Base-by-base conservation (phyloP, 1,140 invertebrate species). In the Cyclargus thomasi region DNA sequence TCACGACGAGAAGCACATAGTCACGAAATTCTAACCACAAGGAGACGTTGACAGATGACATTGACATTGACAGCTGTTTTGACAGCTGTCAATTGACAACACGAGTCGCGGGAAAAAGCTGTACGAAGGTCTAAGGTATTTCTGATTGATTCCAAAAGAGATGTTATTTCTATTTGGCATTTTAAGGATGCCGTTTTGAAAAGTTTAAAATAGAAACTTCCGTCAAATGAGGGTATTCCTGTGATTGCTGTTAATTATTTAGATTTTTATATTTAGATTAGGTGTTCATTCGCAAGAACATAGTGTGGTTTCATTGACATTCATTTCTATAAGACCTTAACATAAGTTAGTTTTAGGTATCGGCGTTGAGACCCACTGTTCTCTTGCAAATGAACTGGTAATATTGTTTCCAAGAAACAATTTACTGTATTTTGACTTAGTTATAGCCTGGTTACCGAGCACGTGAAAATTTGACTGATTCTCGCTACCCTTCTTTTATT, bases 11-110 rank as follows among this genome's bases (percentile, higher is more conserved):
- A 86, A 88, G 59, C 77, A 82, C 53, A 63, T 85, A 36, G 79
- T 81, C 18, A 87, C 85, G n/a, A 86, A 86, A 64, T 86, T 88
- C 67, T 88, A 73, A 63, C 39, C 23, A 39, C 6, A 22, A 53
- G 21, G 39, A 35, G 64, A 29, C n/a, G 35, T 5, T 36, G 11
- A 11, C 18, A 53, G 18, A 53, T 36, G 39, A 20, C 10, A 8
- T n/a, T n/a, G 64, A 29, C n/a, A 17, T 5, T 36, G 11, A 11
- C 18, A 53, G 18, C 22, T 36, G 39, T 18, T 11, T 7, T 21
- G 36, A 64, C n/a, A 16, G 36, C 20, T 47, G 63, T 39, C 36
- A 59, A 20, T 11, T 59, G 55, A 59, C 55, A 57, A 20, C 18
- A 21, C 5, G 14, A 20, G 55, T 18, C n/a, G 18, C 18, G 10